Evolutionary conservation across 2,113 vertebrate species (phyloP), one percentile per base, ranked within the genome.

Genomic region (Porphyrio hochstetteri): DNA sequence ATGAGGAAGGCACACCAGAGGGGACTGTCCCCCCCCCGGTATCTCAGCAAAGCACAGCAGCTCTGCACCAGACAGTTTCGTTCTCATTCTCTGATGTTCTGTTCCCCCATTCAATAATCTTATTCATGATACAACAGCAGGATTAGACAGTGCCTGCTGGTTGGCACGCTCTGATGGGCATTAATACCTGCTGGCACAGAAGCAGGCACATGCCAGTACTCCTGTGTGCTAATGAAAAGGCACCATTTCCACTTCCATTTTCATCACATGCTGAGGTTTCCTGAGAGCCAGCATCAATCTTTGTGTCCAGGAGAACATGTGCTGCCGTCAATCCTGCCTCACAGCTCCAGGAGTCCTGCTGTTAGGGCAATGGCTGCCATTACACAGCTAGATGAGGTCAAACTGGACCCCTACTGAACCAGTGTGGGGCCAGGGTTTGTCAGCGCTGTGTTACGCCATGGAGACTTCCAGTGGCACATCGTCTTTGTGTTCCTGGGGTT

Each of bases 81-180:
- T 87, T 91, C 86, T 85, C 44, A 31, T 86, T 94, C 29, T 71
- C 59, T 52, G 74, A 93, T 70, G 78, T 96, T 88, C 67, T 78
- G 38, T 87, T 96, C 70, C 76, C 38, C 36, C 78, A 78, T 61
- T 95, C 90, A 95, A 84, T 94, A 92, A 95, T 83, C 96, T 89
- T 88, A 81, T 85, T 96, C 82, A 93, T 94, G 95, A 89, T 44
- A 90, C 91, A 97, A 91, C 63, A 85, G 52, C 24, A 90, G 91
- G 94, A 96, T 96, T 97, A 96, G 95, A 90, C 81, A 96, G 59
- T 92, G 67, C 85, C 92, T 96, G 82, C 94, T 96, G 91, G 80
- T 56, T 97, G 96, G 93, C 96, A 95, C 1, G 14, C 87, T 96
- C 86, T 80, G 77, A 88, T 89, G 87, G 96, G 85, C 94, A 87